phyloP scores from a whole-genome alignment of 2,113 vertebrate genomes.

The Amblyornis subalaris region DNA sequence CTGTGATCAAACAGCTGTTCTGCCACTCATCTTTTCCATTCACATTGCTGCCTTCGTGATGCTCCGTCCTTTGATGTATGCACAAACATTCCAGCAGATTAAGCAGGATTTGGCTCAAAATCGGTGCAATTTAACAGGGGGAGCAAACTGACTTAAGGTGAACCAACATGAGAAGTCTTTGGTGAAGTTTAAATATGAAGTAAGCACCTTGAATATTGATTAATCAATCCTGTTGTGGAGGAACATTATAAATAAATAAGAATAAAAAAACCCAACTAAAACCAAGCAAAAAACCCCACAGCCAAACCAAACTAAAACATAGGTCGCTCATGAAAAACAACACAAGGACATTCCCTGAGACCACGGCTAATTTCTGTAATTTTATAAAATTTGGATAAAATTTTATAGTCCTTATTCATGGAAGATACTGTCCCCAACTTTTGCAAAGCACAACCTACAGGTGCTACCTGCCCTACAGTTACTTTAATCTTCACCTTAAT shows the following conservation, averaged over 20 bases:
- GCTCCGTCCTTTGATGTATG: background rate
- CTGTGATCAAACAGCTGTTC: background rate
- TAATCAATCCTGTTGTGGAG: background rate
- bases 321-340: background rate
- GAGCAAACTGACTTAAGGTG: background rate
- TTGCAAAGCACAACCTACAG: background rate
- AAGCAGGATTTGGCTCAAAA: background rate
- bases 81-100: background rate
- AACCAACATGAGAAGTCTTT: background rate
- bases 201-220: background rate
- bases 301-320: background rate
- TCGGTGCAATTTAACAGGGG: background rate
- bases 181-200: background rate
- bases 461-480: background rate
- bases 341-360: background rate
- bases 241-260: background rate
- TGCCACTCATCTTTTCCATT: background rate
- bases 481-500: background rate
- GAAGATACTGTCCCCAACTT: background rate
- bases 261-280: background rate
- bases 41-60: background rate
- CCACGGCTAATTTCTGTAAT: background rate
- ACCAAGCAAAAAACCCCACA: background rate
- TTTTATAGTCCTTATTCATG: background rate
- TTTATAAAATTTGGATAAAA: background rate